Evolutionary conservation across 2,113 vertebrate genomes (phyloP).

Genomic region (Typhlomys cinereus): DNA sequence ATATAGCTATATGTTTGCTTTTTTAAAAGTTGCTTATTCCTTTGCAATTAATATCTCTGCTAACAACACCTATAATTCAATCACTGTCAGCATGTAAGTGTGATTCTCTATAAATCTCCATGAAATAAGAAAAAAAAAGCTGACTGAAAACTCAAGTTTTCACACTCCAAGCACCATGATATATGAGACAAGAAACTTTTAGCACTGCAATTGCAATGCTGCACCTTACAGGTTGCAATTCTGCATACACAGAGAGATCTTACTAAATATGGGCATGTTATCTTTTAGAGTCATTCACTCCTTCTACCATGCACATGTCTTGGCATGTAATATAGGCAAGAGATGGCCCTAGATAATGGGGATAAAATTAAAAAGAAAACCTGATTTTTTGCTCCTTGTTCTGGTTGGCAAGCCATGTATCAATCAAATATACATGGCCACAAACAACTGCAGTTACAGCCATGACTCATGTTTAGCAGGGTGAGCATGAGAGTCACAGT

Average conservation of each 20-base stretch:
- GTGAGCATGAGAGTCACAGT: background rate
- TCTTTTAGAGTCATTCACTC: slow-evolving; percentile 50
- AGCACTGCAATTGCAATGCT: background rate
- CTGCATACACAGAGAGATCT: background rate
- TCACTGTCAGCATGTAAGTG: slow-evolving; percentile 16
- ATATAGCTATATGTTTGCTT: background rate
- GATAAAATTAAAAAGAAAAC: background rate
- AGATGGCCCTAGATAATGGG: background rate
- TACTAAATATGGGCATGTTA: slow-evolving; percentile 12
- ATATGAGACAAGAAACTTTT: background rate
- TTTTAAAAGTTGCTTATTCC: background rate
- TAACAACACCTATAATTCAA: background rate
- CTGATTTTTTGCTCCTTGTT: background rate
- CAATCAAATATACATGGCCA: slow-evolving; percentile 29
- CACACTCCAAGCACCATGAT: background rate
- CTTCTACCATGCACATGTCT: background rate
- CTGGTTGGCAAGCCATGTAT: background rate
- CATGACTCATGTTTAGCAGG: background rate
- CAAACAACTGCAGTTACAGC: background rate
- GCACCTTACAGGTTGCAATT: background rate
- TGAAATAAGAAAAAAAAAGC: slow-evolving; percentile 6
- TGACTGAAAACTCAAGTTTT: background rate
- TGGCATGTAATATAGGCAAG: background rate
- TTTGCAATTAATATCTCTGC: background rate
- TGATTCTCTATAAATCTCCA: background rate